Evolutionary conservation across 2,797 vertebrate genomes (phyloP), one percentile per base, ranked within the genome.

Genomic region (Vireo griseus): DNA sequence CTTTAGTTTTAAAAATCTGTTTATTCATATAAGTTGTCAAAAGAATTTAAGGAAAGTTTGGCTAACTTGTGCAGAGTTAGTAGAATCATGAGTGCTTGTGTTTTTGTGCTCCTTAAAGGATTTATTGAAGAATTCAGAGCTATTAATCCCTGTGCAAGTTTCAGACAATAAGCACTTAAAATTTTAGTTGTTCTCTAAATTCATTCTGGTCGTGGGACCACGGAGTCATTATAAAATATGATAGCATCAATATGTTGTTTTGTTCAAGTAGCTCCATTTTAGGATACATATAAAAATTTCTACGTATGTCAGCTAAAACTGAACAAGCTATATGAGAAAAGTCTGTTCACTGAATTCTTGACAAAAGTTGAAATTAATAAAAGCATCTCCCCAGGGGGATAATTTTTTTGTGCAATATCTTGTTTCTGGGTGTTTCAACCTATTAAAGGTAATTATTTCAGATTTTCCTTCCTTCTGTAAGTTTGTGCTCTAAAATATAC

Each of bases 151-250:
- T 33, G 7, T 67, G 84, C 67, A 93, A 92, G n/a, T 82, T 94
- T 80, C 58, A 90, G 69, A 75, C 15, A 91, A 88, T 40, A 83
- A 80, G 12, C 28, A 61, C 26, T 71, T 96, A 73, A 63, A 8
- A 58, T 86, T 94, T 92, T 44, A 62, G 37, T 71, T 82, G 51
- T 85, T 94, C 82, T 66, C 76, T 73, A 86, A 80, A 84, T 92
- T 96, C 28, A 69, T 86, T 88, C 51, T 57, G 33, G 28, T 61
- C 48, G 77, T 63, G 20, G 29, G 24, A 90, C 31, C 51, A 77
- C 33, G 63, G 37, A 89, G 15, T 78, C 61, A n/a, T 91, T 92
- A 78, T 18, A 72, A 90, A 84, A 84, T 48, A 76, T 68, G 44
- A 88, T 48, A 47, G 7, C 48, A 91, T 73, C 20, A 3, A 69